Conservation (phyloP, 2,797 vertebrate genomes). For the Halcyon leucocephala region DNA sequence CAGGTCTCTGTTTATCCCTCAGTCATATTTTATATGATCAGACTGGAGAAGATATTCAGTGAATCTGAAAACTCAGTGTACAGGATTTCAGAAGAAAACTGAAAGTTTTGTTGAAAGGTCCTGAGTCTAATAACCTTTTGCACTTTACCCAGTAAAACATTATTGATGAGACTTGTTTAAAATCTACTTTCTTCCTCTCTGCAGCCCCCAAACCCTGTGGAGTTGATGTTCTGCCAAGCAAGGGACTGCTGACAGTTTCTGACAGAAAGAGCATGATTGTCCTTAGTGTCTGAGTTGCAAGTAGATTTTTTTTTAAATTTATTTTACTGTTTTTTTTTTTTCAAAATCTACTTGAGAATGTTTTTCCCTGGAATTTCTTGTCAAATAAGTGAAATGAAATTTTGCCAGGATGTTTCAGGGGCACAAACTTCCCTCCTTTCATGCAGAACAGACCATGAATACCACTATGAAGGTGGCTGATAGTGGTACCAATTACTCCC, state of each 20-base stretch:
- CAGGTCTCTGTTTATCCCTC: neutral
- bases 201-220: neutral
- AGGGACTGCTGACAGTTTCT: neutral
- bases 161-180: neutral
- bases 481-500: neutral
- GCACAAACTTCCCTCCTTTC: neutral
- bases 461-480: accelerated
- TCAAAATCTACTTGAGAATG: neutral
- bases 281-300: neutral
- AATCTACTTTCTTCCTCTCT: neutral
- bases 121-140: neutral
- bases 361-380: neutral
- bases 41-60: neutral
- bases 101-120: neutral
- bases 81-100: neutral
- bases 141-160: neutral
- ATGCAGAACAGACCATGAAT: neutral
- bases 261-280: neutral
- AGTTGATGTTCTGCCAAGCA: neutral
- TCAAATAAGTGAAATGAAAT: neutral
- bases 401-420: neutral
- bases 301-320: neutral
- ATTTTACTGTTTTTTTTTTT: neutral
- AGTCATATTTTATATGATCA: neutral
- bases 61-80: neutral